phyloP scores from a whole-genome alignment of 1,140 invertebrate genomes.

The Sipha flava region DNA sequence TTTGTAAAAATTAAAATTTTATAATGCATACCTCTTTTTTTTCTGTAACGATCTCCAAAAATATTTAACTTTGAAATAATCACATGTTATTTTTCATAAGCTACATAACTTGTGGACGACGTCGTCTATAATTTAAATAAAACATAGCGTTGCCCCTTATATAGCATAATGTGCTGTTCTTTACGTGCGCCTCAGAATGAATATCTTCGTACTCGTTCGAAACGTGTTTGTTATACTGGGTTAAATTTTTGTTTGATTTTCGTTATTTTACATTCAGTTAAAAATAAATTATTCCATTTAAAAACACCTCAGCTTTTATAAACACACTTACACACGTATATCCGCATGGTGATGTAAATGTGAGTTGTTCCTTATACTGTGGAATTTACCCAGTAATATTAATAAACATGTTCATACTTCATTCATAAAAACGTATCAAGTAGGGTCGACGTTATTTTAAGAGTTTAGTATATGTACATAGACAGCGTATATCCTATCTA shows the following conservation, averaged over 20 bases:
- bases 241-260: not conserved
- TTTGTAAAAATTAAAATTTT: not conserved
- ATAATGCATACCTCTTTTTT: not conserved
- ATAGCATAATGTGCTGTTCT: not conserved
- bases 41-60: not conserved
- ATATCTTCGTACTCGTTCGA: no score
- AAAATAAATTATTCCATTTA: not conserved
- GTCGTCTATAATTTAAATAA: not conserved
- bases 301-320: not conserved
- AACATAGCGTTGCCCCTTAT: not conserved
- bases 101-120: not conserved
- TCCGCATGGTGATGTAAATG: not conserved
- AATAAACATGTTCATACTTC: no score
- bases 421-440: no score
- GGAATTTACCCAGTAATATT: no score
- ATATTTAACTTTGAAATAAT: slow-evolving; percentile 2
- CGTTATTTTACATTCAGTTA: not conserved
- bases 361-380: not conserved
- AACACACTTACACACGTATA: not conserved
- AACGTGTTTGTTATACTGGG: no score
- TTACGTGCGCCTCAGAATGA: no score
- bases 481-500: no score
- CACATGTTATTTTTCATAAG: slow-evolving; percentile 3
- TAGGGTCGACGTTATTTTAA: no score
- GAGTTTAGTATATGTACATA: no score